A percentile compares a stretch with the other conserved stretches of the same genome.
phyloP scores from a whole-genome alignment of 2,113 vertebrate species.

The Eolophus roseicapilla region DNA sequence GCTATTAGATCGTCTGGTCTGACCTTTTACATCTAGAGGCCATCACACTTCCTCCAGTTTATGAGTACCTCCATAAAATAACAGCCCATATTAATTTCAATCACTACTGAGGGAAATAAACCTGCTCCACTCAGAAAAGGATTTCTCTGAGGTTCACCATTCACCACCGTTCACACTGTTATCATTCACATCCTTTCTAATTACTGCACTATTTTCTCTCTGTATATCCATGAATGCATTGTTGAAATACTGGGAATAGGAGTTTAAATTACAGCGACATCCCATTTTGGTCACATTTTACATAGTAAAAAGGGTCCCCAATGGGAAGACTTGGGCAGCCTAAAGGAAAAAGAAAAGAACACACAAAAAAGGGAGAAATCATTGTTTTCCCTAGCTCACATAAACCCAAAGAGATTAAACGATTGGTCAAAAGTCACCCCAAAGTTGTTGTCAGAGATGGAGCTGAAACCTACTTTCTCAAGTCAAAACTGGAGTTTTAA shows the following conservation, averaged over 20 bases:
- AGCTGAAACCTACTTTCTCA: slow-evolving; percentile 31
- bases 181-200: neutral
- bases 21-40: slow-evolving; percentile 44
- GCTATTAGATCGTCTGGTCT: slow-evolving; percentile 30
- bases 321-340: neutral
- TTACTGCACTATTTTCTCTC: neutral
- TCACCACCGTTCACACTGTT: neutral
- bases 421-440: neutral
- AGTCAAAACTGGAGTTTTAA: slow-evolving; percentile 45
- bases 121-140: neutral
- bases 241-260: neutral
- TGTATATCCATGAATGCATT: neutral
- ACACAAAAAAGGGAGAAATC: neutral
- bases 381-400: neutral
- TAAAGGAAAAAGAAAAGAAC: neutral
- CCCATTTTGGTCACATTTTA: neutral
- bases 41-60: slow-evolving; percentile 48
- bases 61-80: slow-evolving; percentile 35
- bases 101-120: slow-evolving; percentile 47
- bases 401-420: neutral
- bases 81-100: slow-evolving; percentile 41
- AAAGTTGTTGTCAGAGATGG: slow-evolving; percentile 10
- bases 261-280: neutral
- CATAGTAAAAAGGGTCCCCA: neutral
- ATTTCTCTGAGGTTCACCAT: neutral